Evolutionary conservation across 2,888 invertebrate species (phyloP).

Genomic region (Torymus tubicola): DNA sequence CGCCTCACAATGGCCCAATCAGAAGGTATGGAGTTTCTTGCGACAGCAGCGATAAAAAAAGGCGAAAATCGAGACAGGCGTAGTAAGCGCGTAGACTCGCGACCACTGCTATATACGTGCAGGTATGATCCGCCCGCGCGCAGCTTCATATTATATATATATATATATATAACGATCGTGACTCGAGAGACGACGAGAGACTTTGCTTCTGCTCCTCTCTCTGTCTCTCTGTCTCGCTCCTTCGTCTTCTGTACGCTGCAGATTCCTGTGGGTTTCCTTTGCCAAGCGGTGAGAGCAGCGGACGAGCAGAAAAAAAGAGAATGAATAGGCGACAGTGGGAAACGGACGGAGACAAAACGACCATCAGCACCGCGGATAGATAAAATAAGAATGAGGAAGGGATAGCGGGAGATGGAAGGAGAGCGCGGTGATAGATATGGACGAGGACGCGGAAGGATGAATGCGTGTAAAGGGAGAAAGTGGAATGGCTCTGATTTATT

Average conservation of each 20-base stretch:
- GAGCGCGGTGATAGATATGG: constrained; percentile 48
- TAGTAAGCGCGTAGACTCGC: neutral
- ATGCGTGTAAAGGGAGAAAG: constrained; percentile 43
- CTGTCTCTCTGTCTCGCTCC: too few relatives aligned
- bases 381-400: constrained; percentile 50
- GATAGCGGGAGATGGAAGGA: constrained; percentile 47
- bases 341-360: constrained; percentile 38
- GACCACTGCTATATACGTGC: neutral
- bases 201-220: neutral
- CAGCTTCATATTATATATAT: too few relatives aligned
- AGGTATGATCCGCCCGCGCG: constrained; percentile 38
- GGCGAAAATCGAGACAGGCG: neutral
- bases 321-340: constrained; percentile 32
- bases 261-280: constrained; percentile 54
- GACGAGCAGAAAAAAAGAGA: neutral
- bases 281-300: constrained; percentile 3
- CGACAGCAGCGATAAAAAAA: neutral
- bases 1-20: constrained; percentile 37
- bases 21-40: neutral
- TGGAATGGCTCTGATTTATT: constrained; percentile 13
- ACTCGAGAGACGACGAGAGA: too few relatives aligned
- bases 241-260: neutral
- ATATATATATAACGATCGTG: too few relatives aligned
- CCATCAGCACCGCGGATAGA: constrained; percentile 34
- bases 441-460: constrained; percentile 49